Conservation (phyloP, 2,888 invertebrate species). For the Athalia rosae region DNA sequence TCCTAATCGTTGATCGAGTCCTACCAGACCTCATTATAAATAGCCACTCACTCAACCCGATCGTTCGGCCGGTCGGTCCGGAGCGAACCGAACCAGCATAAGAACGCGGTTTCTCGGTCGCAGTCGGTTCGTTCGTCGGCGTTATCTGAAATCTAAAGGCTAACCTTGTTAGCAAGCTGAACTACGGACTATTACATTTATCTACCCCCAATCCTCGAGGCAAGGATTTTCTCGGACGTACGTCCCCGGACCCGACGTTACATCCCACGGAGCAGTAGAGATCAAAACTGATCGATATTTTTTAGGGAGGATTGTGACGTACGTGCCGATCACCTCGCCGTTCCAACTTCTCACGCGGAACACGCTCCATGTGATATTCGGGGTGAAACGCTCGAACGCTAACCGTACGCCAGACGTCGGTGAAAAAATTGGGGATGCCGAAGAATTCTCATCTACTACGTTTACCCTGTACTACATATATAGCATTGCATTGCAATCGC, state of each 20-base stretch:
- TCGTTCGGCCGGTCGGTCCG: constrained; percentile 18
- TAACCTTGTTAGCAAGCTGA: constrained; percentile 68
- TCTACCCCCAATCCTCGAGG: constrained; percentile 61
- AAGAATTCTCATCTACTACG: too few species aligned
- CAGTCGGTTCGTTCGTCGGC: constrained; percentile 47
- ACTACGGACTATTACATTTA: constrained; percentile 67
- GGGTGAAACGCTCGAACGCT: too few species aligned
- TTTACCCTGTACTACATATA: too few species aligned
- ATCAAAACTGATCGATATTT: constrained; percentile 61
- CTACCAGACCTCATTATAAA: constrained; percentile 64
- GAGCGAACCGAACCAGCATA: too few species aligned
- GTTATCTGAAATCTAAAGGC: constrained; percentile 65
- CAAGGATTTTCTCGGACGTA: constrained; percentile 57
- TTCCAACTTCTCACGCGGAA: background rate
- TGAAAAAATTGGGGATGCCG: too few species aligned
- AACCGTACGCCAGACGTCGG: too few species aligned
- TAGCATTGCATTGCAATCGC: too few species aligned
- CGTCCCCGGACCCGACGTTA: background rate
- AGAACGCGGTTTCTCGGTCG: constrained; percentile 18
- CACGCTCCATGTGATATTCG: background rate
- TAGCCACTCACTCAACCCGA: constrained; percentile 48
- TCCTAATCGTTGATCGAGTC: constrained; percentile 69
- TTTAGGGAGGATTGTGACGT: constrained; percentile 57
- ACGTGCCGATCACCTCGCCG: constrained; percentile 46
- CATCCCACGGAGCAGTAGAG: background rate